Evolutionary conservation across 2,797 vertebrate genomes (phyloP).

Genomic region (Ibycter americanus): DNA sequence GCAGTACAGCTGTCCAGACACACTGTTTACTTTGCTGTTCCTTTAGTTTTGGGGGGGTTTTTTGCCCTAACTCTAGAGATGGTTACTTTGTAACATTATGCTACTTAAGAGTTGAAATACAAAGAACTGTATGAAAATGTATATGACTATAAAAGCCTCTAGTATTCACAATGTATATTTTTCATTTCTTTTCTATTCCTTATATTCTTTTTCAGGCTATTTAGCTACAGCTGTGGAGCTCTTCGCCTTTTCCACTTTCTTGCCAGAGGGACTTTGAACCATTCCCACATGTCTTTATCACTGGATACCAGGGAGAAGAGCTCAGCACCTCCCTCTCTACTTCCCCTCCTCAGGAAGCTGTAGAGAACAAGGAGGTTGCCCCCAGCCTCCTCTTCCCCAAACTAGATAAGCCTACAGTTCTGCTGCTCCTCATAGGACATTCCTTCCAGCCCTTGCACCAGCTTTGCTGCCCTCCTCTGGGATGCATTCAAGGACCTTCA

Average conservation of each 20-base stretch:
- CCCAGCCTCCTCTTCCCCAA: no score
- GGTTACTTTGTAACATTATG: constrained; percentile 15
- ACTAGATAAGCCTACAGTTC: no score
- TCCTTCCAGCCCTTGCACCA: no score
- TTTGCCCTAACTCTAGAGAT: neutral
- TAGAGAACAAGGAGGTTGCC: no score
- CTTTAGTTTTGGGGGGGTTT: neutral
- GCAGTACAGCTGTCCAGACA: neutral
- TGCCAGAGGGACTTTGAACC: neutral
- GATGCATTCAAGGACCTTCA: no score
- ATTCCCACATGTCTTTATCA: neutral
- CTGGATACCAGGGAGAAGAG: neutral
- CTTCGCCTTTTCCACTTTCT: neutral
- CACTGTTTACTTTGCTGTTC: neutral
- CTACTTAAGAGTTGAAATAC: constrained; percentile 56
- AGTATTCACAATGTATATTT: neutral
- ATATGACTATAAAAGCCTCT: neutral
- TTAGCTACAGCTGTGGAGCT: neutral
- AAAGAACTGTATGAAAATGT: constrained; percentile 9
- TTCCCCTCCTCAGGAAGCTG: no score
- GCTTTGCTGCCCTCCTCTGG: no score
- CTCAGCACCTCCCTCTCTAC: neutral
- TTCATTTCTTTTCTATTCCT: neutral
- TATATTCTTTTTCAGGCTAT: neutral
- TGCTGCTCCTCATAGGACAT: no score